Conservation (phyloP, 92 coral and sea anemone species). For the Paragorgia papillata region DNA sequence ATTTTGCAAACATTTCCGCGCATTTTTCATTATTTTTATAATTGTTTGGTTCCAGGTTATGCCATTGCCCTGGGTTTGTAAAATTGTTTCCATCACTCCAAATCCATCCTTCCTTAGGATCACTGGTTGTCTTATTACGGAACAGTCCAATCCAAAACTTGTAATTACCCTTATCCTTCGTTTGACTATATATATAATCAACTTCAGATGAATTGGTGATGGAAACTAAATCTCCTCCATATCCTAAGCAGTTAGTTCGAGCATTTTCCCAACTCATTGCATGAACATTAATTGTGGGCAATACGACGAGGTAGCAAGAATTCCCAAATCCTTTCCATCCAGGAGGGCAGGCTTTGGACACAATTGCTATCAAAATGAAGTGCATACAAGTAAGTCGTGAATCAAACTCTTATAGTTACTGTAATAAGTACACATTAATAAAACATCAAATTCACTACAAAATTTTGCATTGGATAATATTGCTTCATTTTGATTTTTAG, state of each 20-base stretch:
- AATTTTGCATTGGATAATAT: too few species aligned
- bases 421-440: too few species aligned
- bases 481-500: too few species aligned
- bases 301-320: slow-evolving; percentile 77
- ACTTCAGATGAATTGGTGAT: slow-evolving; percentile 78
- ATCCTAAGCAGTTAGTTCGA: slow-evolving; percentile 66
- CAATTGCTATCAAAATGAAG: not conserved
- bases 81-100: slow-evolving; percentile 87
- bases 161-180: slow-evolving; percentile 40
- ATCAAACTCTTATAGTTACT: too few species aligned
- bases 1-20: slow-evolving; percentile 52
- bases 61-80: slow-evolving; percentile 67
- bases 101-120: slow-evolving; percentile 48
- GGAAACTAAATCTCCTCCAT: slow-evolving; percentile 83
- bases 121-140: slow-evolving; percentile 74
- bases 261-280: slow-evolving; percentile 87
- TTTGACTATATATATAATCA: slow-evolving; percentile 53
- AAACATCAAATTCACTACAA: too few species aligned
- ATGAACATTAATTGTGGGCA: slow-evolving; percentile 51
- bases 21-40: slow-evolving; percentile 73
- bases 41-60: slow-evolving; percentile 77
- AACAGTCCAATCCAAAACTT: slow-evolving; percentile 87
- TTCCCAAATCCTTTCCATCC: slow-evolving; percentile 75
- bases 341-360: slow-evolving; percentile 46
- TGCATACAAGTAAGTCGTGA: too few species aligned